Conservation (phyloP, 2,797 vertebrate genomes). For the Atherinosoma microstoma region DNA sequence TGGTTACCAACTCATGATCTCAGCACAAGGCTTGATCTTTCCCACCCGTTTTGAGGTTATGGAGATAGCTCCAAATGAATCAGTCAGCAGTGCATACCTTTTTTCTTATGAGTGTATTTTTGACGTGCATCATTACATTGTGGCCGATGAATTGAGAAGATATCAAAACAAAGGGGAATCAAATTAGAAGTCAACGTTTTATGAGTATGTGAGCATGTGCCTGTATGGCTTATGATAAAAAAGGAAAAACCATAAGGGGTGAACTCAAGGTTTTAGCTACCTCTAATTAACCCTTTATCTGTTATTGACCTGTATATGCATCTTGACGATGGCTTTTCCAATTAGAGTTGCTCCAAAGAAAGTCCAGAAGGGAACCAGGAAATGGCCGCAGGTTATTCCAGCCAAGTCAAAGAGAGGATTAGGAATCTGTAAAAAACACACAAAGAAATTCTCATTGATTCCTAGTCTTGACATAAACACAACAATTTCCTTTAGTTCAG, state of each 20-base stretch:
- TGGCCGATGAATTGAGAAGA: conserved; percentile 17
- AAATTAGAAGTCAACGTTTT: conserved; percentile 17
- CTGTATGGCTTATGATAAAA: conserved; percentile 12
- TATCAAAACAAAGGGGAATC: conserved; percentile 44
- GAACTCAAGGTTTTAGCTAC: conserved; percentile 1
- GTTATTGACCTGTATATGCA: conserved; percentile 95
- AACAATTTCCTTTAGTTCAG: background rate
- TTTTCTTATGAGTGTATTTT: conserved; percentile 18
- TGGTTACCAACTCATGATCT: conserved; percentile 39
- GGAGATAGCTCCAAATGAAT: conserved; percentile 29
- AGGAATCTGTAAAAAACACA: conserved; percentile 87
- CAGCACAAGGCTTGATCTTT: conserved; percentile 43
- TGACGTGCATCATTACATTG: conserved; percentile 21
- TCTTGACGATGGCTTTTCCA: conserved; percentile 98
- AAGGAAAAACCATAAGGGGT: background rate
- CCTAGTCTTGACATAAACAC: background rate
- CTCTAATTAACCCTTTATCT: background rate
- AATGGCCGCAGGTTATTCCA: conserved; percentile 98
- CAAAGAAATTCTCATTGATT: background rate
- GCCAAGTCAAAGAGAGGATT: conserved; percentile 98
- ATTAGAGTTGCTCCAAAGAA: conserved; percentile 99
- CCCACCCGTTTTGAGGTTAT: conserved; percentile 49
- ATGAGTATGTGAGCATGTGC: background rate
- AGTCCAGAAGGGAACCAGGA: conserved; percentile 99
- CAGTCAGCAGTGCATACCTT: conserved; percentile 29